A percentile compares a stretch with the other conserved stretches of the same genome.
Conservation (phyloP, 2,797 vertebrate genomes). For the Melanotaenia maccullochi region DNA sequence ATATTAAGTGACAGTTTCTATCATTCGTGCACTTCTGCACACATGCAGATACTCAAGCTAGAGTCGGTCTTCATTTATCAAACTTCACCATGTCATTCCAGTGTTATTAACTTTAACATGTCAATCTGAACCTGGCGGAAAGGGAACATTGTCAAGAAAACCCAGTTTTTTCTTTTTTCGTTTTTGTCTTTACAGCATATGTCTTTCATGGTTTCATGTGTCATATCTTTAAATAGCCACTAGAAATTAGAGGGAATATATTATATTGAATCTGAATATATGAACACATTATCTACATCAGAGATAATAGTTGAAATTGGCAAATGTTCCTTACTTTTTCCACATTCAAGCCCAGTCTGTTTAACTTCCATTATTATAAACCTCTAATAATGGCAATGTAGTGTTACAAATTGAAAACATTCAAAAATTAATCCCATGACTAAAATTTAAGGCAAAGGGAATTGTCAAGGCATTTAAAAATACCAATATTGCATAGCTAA, state of each 20-base stretch:
- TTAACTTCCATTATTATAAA: conserved; percentile 29
- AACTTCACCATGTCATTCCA: conserved; percentile 14
- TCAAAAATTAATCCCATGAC: conserved; percentile 60
- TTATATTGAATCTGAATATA: conserved; percentile 12
- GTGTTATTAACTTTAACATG: conserved; percentile 9
- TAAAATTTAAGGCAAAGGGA: conserved; percentile 84
- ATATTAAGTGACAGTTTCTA: conserved; percentile 64
- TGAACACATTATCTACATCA: conserved; percentile 36
- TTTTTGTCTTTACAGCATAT: conserved; percentile 10
- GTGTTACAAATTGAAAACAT: conserved; percentile 66
- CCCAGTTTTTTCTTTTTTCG: not conserved
- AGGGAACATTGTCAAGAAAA: conserved; percentile 1
- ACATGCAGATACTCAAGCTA: conserved; percentile 43
- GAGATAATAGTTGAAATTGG: conserved; percentile 35
- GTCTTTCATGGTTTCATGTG: conserved; percentile 17
- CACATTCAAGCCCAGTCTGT: conserved; percentile 52
- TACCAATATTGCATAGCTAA: conserved; percentile 87
- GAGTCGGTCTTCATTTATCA: conserved; percentile 39
- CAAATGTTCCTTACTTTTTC: conserved; percentile 36
- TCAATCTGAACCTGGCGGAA: conserved; percentile 10
- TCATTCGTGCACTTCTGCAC: conserved; percentile 61
- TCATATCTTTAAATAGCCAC: conserved; percentile 14
- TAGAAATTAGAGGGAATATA: conserved; percentile 37
- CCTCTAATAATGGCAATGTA: conserved; percentile 50
- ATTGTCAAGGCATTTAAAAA: conserved; percentile 84